Percentiles rank a stretch among this genome's conserved stretches.
phyloP scores from a whole-genome alignment of 2,888 invertebrate species.

The Galeruca laticollis region DNA sequence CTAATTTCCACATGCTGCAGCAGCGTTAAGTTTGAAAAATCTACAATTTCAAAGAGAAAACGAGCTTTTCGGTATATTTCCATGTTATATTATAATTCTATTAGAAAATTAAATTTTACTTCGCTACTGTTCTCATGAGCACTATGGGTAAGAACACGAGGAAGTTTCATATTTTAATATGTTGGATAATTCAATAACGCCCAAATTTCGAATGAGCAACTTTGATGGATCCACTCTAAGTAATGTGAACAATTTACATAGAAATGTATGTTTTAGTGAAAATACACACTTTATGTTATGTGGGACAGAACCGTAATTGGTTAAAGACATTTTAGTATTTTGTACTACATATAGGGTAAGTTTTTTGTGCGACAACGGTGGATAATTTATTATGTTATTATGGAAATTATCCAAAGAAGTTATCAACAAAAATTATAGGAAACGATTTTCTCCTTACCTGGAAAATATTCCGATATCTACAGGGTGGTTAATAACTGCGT shows the following conservation, averaged over 20 bases:
- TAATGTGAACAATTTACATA: slow-evolving; percentile 7
- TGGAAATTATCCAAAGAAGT: too few species aligned
- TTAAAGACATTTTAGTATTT: too few species aligned
- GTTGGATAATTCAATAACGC: slow-evolving; percentile 31
- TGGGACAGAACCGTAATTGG: neutral
- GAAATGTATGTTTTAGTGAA: neutral
- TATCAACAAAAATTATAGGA: too few species aligned
- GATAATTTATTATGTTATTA: too few species aligned
- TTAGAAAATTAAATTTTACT: slow-evolving; percentile 6
- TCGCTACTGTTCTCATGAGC: slow-evolving; percentile 20
- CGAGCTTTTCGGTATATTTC: neutral
- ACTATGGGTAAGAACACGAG: slow-evolving; percentile 26
- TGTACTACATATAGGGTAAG: too few species aligned
- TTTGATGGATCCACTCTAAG: slow-evolving; percentile 23
- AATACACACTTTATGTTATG: neutral
- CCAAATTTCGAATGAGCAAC: slow-evolving; percentile 19
- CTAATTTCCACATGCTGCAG: slow-evolving; percentile 10
- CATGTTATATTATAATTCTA: slow-evolving; percentile 8
- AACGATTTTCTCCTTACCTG: too few species aligned
- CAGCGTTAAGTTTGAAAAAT: neutral
- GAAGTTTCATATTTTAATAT: slow-evolving; percentile 33
- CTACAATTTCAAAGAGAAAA: neutral
- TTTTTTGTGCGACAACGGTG: too few species aligned
- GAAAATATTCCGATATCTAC: too few species aligned
- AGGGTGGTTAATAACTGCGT: too few species aligned